phyloP scores from a whole-genome alignment of 2,888 invertebrate genomes.

The Drosophila birchii region DNA sequence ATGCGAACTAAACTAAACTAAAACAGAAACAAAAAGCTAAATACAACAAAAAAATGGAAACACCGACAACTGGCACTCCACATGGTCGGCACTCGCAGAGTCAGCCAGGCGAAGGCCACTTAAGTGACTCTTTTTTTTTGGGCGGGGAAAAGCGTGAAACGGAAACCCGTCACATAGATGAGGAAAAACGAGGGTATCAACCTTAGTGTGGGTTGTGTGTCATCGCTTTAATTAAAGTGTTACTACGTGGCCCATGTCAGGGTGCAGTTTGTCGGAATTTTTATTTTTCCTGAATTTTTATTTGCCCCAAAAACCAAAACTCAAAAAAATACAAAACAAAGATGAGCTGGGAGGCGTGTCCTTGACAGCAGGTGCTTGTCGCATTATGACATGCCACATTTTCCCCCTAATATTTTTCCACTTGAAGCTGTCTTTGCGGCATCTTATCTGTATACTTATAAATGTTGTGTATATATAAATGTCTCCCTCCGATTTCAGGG shows the following conservation, averaged over 20 bases:
- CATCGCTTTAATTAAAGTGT: conserved; percentile 61
- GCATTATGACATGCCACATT: conserved; percentile 24
- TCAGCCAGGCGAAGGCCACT: conserved; percentile 65
- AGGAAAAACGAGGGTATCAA: conserved; percentile 4
- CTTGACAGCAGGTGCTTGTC: conserved; percentile 9
- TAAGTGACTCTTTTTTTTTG: conserved; percentile 44
- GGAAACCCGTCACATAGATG: not conserved
- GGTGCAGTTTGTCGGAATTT: conserved; percentile 39
- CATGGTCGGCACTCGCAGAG: conserved; percentile 56
- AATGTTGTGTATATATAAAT: conserved; percentile 1
- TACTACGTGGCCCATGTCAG: conserved; percentile 50
- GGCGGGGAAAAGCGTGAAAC: conserved; percentile 16
- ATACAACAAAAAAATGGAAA: conserved; percentile 1
- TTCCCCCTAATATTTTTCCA: conserved; percentile 20
- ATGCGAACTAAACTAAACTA: conserved; percentile 46
- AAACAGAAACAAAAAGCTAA: conserved; percentile 27
- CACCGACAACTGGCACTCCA: conserved; percentile 38
- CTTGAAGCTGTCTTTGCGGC: conserved; percentile 25
- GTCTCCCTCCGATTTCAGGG: conserved; percentile 70
- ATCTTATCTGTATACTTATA: conserved; percentile 10
- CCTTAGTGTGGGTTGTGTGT: conserved; percentile 36
- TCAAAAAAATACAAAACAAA: not conserved
- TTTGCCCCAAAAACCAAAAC: not conserved
- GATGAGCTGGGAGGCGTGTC: conserved; percentile 9
- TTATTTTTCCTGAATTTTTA: conserved; percentile 18